Conservation (phyloP, 2,888 invertebrate species). For the Caenorhabditis drosophilae region DNA sequence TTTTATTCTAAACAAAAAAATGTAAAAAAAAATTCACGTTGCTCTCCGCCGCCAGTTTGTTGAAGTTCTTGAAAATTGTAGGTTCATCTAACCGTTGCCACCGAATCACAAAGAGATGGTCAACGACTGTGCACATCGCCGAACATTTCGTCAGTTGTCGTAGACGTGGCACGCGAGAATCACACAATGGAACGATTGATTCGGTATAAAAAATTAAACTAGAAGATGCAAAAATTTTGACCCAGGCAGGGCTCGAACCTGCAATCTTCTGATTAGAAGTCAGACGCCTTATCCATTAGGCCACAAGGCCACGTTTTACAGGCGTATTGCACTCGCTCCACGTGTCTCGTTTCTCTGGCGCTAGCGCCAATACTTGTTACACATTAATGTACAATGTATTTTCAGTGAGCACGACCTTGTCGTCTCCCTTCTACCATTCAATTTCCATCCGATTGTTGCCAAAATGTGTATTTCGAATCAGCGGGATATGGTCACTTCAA, state of each 20-base stretch:
- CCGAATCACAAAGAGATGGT: slow-evolving; percentile 85
- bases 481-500: slow-evolving; percentile 93
- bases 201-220: slow-evolving; percentile 68
- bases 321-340: background rate
- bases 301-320: slow-evolving; percentile 52
- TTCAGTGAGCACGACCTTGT: slow-evolving; percentile 74
- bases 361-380: background rate
- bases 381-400: too few species aligned
- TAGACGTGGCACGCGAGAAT: slow-evolving; percentile 81
- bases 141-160: slow-evolving; percentile 78
- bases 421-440: slow-evolving; percentile 84
- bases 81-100: slow-evolving; percentile 73
- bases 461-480: slow-evolving; percentile 84
- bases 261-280: slow-evolving; percentile 66
- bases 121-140: slow-evolving; percentile 81
- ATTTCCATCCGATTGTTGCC: slow-evolving; percentile 84
- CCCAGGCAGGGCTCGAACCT: slow-evolving; percentile 60
- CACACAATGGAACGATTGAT: slow-evolving; percentile 79
- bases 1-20: slow-evolving; percentile 84
- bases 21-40: slow-evolving; percentile 69
- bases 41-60: too few species aligned
- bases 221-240: slow-evolving; percentile 19
- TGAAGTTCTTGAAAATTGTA: too few species aligned
- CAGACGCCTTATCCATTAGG: slow-evolving; percentile 68
- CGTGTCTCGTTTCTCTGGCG: background rate